Evolutionary conservation across 1,140 invertebrate genomes (phyloP).

Genomic region (Aphaenogaster floridana): DNA sequence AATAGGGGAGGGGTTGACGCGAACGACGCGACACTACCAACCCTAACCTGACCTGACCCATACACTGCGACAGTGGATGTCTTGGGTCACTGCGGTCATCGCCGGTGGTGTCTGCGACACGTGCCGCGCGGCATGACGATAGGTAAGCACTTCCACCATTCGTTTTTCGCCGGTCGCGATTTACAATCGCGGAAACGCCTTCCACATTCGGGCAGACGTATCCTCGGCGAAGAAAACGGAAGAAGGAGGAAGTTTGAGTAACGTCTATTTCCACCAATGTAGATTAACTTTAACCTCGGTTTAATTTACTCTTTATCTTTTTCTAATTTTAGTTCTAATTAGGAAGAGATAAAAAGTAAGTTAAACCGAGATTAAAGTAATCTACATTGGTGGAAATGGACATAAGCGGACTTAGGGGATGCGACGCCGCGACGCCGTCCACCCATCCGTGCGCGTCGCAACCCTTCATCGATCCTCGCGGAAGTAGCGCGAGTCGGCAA

Average conservation of each 20-base stretch:
- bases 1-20: neutral
- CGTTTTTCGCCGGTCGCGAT: neutral
- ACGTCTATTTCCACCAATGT: no score
- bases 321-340: no score
- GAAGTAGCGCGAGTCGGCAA: no score
- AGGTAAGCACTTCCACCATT: neutral
- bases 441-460: no score
- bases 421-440: no score
- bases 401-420: no score
- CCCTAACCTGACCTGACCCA: slow-evolving; percentile 7
- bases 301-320: no score
- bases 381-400: no score
- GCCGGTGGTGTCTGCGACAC: neutral
- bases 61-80: neutral
- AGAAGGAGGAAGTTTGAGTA: neutral
- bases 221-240: neutral
- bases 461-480: neutral
- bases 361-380: no score
- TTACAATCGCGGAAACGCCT: neutral
- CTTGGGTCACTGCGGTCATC: neutral
- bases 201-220: neutral
- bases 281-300: no score
- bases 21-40: neutral
- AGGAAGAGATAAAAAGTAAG: no score
- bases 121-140: slow-evolving; percentile 17